Evolutionary conservation across 1,140 invertebrate species (phyloP).

Genomic region (Lerema accius): DNA sequence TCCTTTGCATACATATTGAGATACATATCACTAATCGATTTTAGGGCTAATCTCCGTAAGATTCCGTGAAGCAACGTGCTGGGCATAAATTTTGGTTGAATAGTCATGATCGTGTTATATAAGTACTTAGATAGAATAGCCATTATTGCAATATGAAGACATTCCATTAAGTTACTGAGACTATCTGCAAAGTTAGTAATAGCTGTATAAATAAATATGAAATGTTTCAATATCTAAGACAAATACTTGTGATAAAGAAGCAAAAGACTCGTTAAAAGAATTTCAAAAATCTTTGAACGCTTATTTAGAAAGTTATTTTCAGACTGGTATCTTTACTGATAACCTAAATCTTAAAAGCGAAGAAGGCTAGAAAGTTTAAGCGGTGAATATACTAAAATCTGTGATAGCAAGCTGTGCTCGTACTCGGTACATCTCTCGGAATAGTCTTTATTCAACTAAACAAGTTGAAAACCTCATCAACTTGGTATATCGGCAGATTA

Average conservation of each 20-base stretch:
- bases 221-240: too few species aligned
- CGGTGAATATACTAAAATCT: conserved; percentile 18
- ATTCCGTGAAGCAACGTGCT: not conserved
- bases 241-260: too few species aligned
- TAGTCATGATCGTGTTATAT: not conserved
- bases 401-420: conserved; percentile 8
- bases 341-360: too few species aligned
- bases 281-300: too few species aligned
- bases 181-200: not conserved
- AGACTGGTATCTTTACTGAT: too few species aligned
- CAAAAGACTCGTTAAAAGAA: too few species aligned
- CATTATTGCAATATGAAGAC: not conserved
- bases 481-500: conserved; percentile 29
- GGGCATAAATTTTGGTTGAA: not conserved
- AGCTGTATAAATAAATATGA: too few species aligned
- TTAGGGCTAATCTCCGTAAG: not conserved
- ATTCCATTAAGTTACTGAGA: not conserved
- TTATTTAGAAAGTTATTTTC: too few species aligned
- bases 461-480: conserved; percentile 8
- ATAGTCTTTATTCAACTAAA: conserved; percentile 7
- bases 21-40: conserved; percentile 12
- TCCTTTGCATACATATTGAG: conserved; percentile 1
- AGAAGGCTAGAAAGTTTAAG: too few species aligned
- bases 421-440: conserved; percentile 3
- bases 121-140: not conserved